phyloP scores from a whole-genome alignment of 2,797 vertebrate species.

The Enteromius treurensis region DNA sequence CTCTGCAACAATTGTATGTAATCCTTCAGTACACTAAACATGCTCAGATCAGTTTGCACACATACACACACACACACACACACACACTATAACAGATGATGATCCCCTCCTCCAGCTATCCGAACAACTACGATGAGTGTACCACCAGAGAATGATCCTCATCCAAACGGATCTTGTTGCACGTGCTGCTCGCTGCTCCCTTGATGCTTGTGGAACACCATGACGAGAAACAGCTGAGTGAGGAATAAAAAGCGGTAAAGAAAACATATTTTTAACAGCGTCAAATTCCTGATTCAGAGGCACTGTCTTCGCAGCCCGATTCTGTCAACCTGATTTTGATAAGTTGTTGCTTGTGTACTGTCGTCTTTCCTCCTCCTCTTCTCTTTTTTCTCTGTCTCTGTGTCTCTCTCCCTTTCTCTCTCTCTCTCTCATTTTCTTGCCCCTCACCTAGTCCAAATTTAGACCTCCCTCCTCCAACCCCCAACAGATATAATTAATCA shows the following conservation, averaged over 20 bases:
- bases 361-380: slow-evolving; percentile 51
- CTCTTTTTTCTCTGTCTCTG: not conserved
- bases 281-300: slow-evolving; percentile 50
- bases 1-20: not conserved
- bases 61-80: not conserved
- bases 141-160: slow-evolving; percentile 3
- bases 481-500: slow-evolving; percentile 85
- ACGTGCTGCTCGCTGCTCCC: not conserved
- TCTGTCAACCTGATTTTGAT: slow-evolving; percentile 79
- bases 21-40: slow-evolving; percentile 16
- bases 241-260: slow-evolving; percentile 37
- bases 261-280: slow-evolving; percentile 55
- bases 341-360: slow-evolving; percentile 74
- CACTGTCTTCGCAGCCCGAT: slow-evolving; percentile 69
- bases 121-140: not conserved
- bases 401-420: slow-evolving; percentile 41
- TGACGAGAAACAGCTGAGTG: slow-evolving; percentile 26
- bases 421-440: slow-evolving; percentile 5
- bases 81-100: not conserved
- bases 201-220: slow-evolving; percentile 8
- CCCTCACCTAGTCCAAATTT: slow-evolving; percentile 75
- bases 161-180: not conserved
- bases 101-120: not conserved
- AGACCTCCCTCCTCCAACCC: slow-evolving; percentile 74
- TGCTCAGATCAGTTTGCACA: not conserved